A percentile compares a stretch with the other conserved stretches of the same genome.
Conservation (phyloP, 2,797 vertebrate genomes). For the Danio kyathit region DNA sequence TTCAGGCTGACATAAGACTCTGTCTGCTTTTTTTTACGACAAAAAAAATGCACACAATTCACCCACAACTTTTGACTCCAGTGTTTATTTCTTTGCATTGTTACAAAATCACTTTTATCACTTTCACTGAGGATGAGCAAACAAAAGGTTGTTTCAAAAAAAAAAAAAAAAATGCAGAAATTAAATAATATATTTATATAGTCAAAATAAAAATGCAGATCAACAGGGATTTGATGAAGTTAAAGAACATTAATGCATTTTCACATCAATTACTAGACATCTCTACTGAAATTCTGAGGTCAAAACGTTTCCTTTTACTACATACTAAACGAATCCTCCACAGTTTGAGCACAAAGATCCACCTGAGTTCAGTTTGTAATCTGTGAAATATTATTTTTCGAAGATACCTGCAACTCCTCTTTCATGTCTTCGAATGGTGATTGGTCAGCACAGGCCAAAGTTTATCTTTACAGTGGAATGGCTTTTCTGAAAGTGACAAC, state of each 20-base stretch:
- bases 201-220: not conserved
- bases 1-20: constrained; percentile 11
- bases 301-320: not conserved
- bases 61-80: constrained; percentile 24
- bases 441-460: not conserved
- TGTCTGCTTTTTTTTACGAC: not conserved
- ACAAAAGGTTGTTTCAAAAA: not conserved
- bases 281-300: not conserved
- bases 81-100: constrained; percentile 45
- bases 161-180: not conserved
- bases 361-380: constrained; percentile 15
- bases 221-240: not conserved
- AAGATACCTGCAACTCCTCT: not conserved
- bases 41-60: constrained; percentile 12
- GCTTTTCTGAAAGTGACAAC: not conserved
- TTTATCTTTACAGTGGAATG: not conserved
- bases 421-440: not conserved
- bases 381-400: not conserved
- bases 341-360: not conserved
- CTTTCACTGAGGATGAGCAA: not conserved
- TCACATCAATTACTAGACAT: not conserved
- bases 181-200: not conserved
- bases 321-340: not conserved
- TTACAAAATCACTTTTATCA: constrained; percentile 27
- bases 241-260: not conserved